Conservation (phyloP, 1,140 invertebrate species). For the Lordiphosa collinella region DNA sequence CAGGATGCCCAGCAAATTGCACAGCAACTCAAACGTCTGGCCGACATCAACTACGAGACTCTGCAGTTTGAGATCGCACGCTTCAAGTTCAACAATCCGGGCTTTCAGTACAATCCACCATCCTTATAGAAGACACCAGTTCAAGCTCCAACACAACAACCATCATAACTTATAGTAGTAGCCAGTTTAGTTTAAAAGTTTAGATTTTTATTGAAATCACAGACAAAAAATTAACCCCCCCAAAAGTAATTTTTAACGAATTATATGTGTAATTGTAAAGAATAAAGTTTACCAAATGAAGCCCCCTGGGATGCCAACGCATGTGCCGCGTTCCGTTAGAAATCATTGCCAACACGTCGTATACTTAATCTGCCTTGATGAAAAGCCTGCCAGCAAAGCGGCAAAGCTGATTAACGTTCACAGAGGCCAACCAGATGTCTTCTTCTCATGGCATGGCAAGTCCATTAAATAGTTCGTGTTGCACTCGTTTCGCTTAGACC, state of each 20-base stretch:
- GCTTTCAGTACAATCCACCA: constrained; percentile 68
- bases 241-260: constrained; percentile 55
- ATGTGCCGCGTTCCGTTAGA: constrained; percentile 55
- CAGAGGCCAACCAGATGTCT: constrained; percentile 47
- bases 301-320: constrained; percentile 18
- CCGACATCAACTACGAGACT: constrained; percentile 73
- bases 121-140: constrained; percentile 49
- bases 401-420: constrained; percentile 69
- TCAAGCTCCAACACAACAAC: not conserved
- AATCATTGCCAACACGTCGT: constrained; percentile 67
- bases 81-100: constrained; percentile 78
- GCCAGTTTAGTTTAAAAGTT: constrained; percentile 69
- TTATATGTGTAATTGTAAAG: constrained; percentile 68
- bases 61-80: constrained; percentile 76
- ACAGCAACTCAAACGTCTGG: constrained; percentile 67
- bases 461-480: constrained; percentile 76
- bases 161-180: constrained; percentile 65
- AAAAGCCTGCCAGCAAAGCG: constrained; percentile 65
- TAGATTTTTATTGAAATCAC: constrained; percentile 23
- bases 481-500: constrained; percentile 59
- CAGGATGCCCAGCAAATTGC: constrained; percentile 68
- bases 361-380: constrained; percentile 73
- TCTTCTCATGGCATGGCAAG: constrained; percentile 66
- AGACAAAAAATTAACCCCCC: not conserved
- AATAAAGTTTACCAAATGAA: constrained; percentile 73